Conservation (phyloP, 2,797 vertebrate genomes). For the Lacerta bilineata region DNA sequence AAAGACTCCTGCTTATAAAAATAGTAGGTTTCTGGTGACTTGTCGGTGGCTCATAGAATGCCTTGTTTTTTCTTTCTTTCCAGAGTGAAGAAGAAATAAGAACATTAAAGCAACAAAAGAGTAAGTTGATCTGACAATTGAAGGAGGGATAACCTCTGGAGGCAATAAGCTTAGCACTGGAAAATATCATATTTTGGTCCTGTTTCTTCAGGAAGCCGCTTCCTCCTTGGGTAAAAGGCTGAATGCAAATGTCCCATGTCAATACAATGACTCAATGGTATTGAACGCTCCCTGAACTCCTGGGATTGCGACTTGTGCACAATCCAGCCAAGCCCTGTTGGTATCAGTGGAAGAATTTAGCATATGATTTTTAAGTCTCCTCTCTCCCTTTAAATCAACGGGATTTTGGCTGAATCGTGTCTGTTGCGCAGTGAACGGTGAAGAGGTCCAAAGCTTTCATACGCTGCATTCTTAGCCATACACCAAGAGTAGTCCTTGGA, state of each 20-base stretch:
- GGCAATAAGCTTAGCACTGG: background rate
- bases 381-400: background rate
- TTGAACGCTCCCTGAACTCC: background rate
- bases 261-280: background rate
- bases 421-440: background rate
- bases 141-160: background rate
- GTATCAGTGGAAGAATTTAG: background rate
- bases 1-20: background rate
- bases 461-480: fast-evolving
- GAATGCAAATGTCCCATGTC: background rate
- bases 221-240: background rate
- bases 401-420: too few species aligned
- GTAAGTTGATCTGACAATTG: conserved; percentile 80
- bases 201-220: background rate
- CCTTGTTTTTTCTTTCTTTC: conserved; percentile 45
- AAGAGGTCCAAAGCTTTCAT: background rate
- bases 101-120: conserved; percentile 86
- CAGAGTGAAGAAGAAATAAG: conserved; percentile 90
- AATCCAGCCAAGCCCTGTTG: background rate
- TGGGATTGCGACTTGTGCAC: background rate
- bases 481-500: background rate
- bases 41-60: conserved; percentile 24
- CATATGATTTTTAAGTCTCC: background rate
- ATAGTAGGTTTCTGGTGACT: background rate
- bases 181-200: too few species aligned